Evolutionary conservation across 2,888 invertebrate species (phyloP).

Genomic region (Antheraea assamensis): DNA sequence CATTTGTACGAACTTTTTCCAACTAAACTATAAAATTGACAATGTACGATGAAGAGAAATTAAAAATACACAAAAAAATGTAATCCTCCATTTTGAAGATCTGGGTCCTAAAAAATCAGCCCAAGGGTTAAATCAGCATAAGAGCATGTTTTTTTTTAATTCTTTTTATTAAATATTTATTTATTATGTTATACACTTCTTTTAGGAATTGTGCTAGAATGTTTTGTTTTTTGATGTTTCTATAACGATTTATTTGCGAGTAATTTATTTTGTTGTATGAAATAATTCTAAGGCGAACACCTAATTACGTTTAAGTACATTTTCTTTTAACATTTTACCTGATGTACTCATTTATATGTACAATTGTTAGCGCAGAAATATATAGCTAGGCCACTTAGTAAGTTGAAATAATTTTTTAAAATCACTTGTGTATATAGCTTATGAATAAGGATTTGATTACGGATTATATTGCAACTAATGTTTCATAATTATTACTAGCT

Average conservation of each 20-base stretch:
- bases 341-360: background rate
- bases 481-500: background rate
- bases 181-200: no score
- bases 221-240: background rate
- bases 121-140: no score
- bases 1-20: no score
- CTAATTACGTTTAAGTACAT: background rate
- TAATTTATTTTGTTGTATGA: conserved; percentile 3
- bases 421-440: no score
- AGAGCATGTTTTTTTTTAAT: no score
- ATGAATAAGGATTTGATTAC: no score
- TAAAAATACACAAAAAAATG: no score
- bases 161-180: no score
- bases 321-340: background rate
- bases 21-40: no score
- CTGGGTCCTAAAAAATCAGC: no score
- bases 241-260: background rate
- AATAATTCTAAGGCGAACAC: background rate
- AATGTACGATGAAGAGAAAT: no score
- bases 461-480: background rate
- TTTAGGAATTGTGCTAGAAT: background rate
- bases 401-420: background rate
- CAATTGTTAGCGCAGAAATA: background rate
- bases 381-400: background rate
- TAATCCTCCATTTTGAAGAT: no score